These are phyloP conservation scores for Lochmaea capreae DNA, from an alignment of 2,888 invertebrate genomes.

Conservation along the genomic window DNA sequence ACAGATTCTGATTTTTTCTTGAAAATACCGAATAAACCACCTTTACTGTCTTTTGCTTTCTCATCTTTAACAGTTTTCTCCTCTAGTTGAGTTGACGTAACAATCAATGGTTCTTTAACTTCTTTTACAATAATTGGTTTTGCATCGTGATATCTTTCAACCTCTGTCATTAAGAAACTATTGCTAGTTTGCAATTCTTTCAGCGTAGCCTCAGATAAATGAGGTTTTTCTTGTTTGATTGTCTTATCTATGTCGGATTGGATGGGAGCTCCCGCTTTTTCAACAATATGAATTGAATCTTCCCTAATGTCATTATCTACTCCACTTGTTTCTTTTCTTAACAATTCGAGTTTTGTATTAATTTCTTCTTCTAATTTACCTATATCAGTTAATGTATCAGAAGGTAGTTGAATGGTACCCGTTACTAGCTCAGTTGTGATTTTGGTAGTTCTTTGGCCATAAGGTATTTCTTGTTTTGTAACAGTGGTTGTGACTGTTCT, in stretches of 20 bases:
- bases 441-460: conserved; percentile 43
- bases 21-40: conserved; percentile 42
- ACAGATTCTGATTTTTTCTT: conserved; percentile 17
- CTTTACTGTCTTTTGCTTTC: conserved; percentile 29
- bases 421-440: conserved; percentile 47
- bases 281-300: background rate
- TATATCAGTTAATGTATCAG: conserved; percentile 38
- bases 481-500: conserved; percentile 40
- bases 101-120: too few species aligned
- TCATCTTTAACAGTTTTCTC: conserved; percentile 23
- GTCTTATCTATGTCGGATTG: conserved; percentile 13
- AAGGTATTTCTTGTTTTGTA: conserved; percentile 41
- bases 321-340: background rate
- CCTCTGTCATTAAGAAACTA: conserved; percentile 48
- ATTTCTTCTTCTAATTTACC: conserved; percentile 42
- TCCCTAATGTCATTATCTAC: background rate
- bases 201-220: conserved; percentile 35
- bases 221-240: background rate
- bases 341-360: conserved; percentile 34
- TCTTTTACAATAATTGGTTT: background rate
- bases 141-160: conserved; percentile 46
- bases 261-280: too few species aligned
- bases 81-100: conserved; percentile 14
- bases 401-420: conserved; percentile 35
- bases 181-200: conserved; percentile 45